A percentile compares a stretch with the other conserved stretches of the same genome.
Evolutionary conservation across 2,797 vertebrate genomes (phyloP).

Genomic region (Melanotaenia pygmaea): DNA sequence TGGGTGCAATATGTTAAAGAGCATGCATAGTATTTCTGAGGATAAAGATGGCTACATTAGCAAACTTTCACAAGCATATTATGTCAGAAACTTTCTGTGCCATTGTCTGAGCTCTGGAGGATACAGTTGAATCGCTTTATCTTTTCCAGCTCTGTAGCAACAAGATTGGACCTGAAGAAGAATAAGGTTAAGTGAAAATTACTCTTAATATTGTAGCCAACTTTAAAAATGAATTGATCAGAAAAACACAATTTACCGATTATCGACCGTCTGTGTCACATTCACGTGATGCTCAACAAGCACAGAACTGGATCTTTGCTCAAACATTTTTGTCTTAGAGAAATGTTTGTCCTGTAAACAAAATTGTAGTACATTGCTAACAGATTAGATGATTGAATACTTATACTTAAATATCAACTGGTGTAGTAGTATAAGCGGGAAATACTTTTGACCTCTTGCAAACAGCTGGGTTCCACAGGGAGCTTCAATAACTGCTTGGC

Average conservation of each 20-base stretch:
- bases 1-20: constrained; percentile 68
- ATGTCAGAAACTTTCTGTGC: neutral
- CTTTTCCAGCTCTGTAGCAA: constrained; percentile 80
- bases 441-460: constrained; percentile 60
- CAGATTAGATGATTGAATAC: neutral
- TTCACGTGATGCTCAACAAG: constrained; percentile 21
- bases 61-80: neutral
- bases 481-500: constrained; percentile 64
- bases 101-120: constrained; percentile 49
- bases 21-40: neutral
- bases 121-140: constrained; percentile 84
- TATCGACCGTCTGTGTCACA: constrained; percentile 42
- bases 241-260: constrained; percentile 61
- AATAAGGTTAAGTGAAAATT: neutral
- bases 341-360: constrained; percentile 51
- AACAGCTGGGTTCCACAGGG: constrained; percentile 65
- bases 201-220: neutral
- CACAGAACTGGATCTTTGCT: constrained; percentile 24
- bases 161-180: constrained; percentile 69
- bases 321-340: constrained; percentile 17
- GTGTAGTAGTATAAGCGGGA: neutral
- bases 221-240: neutral
- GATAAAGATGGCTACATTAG: neutral
- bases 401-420: neutral
- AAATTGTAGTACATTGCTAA: constrained; percentile 1